A percentile compares a stretch with the other conserved stretches of the same genome.
Conservation (phyloP, 23 tunicate species). For the Ascidia mentula region DNA sequence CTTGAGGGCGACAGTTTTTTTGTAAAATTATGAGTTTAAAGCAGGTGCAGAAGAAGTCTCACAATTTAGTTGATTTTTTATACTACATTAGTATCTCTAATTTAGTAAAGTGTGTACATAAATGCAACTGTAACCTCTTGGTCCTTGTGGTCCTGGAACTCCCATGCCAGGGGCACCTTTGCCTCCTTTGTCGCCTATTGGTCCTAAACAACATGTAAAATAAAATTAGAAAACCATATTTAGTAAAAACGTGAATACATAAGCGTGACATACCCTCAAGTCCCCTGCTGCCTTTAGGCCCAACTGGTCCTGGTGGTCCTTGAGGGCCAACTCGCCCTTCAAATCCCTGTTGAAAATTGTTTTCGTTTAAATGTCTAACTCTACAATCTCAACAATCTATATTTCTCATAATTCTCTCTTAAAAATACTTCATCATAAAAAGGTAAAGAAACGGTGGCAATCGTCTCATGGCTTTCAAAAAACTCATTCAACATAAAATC, state of each 20-base stretch:
- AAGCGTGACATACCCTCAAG: not conserved
- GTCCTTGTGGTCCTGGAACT: slow-evolving; percentile 60
- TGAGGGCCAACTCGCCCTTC: not conserved
- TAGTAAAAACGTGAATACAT: not conserved
- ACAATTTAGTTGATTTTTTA: too few relatives aligned
- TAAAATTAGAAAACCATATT: not conserved
- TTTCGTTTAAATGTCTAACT: not conserved
- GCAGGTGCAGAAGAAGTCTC: too few relatives aligned
- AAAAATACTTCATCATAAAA: too few relatives aligned
- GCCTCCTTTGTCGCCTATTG: slow-evolving; percentile 61
- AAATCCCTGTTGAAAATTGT: not conserved
- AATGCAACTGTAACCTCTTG: not conserved
- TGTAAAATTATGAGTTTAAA: too few relatives aligned
- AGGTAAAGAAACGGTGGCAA: too few relatives aligned
- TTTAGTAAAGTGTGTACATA: not conserved
- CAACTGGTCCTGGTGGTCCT: not conserved
- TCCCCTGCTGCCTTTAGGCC: slow-evolving; percentile 2
- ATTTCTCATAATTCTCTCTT: too few relatives aligned
- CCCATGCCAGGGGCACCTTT: slow-evolving; percentile 58
- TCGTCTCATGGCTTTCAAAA: too few relatives aligned
- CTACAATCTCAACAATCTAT: not conserved
- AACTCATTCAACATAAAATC: too few relatives aligned
- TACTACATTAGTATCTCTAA: too few relatives aligned
- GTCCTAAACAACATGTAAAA: too few relatives aligned
- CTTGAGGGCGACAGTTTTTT: too few relatives aligned